Conservation (phyloP, 2,888 invertebrate genomes). For the Polyommatus iphigenia region DNA sequence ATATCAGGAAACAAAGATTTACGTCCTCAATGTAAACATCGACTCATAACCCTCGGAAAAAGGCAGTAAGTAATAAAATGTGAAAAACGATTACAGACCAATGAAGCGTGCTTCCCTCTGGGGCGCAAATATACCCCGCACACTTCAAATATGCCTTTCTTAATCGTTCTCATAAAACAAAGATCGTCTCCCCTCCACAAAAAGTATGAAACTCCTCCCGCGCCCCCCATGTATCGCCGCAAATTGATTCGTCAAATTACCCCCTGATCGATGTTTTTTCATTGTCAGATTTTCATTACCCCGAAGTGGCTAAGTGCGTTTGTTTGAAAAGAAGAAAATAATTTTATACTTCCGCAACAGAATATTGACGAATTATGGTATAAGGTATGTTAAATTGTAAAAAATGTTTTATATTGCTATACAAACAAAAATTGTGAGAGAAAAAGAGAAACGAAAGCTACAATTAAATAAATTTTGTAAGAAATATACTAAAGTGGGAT, state of each 20-base stretch:
- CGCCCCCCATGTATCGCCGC: constrained; percentile 59
- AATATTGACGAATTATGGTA: neutral
- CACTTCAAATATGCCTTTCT: constrained; percentile 81
- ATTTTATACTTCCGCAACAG: neutral
- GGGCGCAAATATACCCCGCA: constrained; percentile 77
- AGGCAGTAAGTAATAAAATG: constrained; percentile 68
- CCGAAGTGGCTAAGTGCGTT: neutral
- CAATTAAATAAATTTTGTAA: too few relatives aligned
- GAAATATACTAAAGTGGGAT: too few relatives aligned
- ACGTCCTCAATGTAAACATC: constrained; percentile 47
- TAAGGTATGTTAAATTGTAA: too few relatives aligned
- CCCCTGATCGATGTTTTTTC: constrained; percentile 67
- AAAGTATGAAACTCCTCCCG: constrained; percentile 65
- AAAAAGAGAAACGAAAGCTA: too few relatives aligned
- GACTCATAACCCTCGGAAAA: constrained; percentile 65
- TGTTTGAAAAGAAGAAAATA: neutral
- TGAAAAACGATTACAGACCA: constrained; percentile 79
- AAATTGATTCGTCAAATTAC: constrained; percentile 68
- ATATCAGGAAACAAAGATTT: constrained; percentile 44
- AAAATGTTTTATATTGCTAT: too few relatives aligned
- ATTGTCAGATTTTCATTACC: constrained; percentile 13
- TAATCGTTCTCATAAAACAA: constrained; percentile 81
- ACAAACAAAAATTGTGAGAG: too few relatives aligned
- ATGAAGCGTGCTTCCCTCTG: constrained; percentile 76
- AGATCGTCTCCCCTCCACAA: constrained; percentile 73